Base-by-base conservation (phyloP, 2,113 vertebrate genomes). In the Chloroceryle aenea region DNA sequence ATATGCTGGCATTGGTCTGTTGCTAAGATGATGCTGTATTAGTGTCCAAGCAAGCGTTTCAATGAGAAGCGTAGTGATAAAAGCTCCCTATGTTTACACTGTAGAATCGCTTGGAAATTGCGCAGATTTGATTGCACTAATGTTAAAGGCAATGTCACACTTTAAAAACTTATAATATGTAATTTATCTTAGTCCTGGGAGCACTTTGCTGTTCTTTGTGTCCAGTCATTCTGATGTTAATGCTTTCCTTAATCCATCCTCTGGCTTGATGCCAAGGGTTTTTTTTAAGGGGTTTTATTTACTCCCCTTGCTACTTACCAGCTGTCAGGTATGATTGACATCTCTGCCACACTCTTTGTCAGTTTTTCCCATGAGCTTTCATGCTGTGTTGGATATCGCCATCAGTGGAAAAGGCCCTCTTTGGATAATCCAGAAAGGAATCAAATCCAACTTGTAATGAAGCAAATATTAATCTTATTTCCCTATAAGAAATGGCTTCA, bases 201-300 rank as follows among this genome's bases (percentile, higher is more conserved):
- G 43, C 45, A 53, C 83, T 71, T 72, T 1, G 4, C 67, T 90
- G 55, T 52, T 88, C 2, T 30, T 83, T 68, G 63, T 93, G 59
- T 84, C 63, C 77, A 63, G 63, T 90, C 72, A 78, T 86, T 92
- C 72, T 78, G 73, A 69, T 71, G 42, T 40, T 86, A 93, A 50
- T 80, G 52, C 82, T 90, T 83, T 75, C 79, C 52, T 88, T 92
- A 95, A 91, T 92, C 88, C 85, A 43, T 68, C 43, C 7, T 88
- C 79, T 91, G 87, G 82, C 83, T 88, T 67, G 61, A 64, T 0
- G 11, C 86, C 76, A 74, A 83, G 52, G 47, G 14, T 90, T 92
- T 94, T 91, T 87, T 82, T 94, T 76, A 97, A 92, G 84, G 10
- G 29, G 5, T 79, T 92, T 93, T 75, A 77, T 73, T 68, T 90